These are phyloP conservation scores for Trialeurodes vaporariorum DNA, from an alignment of 1,140 invertebrate genomes.

Conservation along the genomic window DNA sequence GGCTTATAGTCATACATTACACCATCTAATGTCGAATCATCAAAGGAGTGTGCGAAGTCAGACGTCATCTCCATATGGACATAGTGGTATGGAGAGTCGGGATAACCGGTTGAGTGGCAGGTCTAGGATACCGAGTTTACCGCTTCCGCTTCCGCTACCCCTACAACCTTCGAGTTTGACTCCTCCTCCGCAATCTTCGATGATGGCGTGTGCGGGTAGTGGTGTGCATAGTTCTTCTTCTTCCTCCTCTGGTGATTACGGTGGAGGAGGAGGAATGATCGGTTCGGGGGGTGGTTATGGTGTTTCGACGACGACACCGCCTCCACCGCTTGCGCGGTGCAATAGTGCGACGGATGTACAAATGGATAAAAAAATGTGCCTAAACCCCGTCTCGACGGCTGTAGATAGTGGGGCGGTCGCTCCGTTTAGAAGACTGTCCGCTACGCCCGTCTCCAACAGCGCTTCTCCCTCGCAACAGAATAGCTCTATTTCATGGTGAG, in stretches of 20 bases:
- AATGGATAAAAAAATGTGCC: slow-evolving; percentile 3
- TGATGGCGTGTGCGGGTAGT: background rate
- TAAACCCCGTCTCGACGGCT: background rate
- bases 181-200: background rate
- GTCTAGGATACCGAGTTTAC: background rate
- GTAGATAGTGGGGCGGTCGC: background rate
- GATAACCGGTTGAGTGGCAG: background rate
- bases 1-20: background rate
- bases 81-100: background rate
- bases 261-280: too few relatives aligned
- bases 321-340: slow-evolving; percentile 12
- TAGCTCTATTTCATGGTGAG: background rate
- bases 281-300: too few relatives aligned
- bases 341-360: slow-evolving; percentile 12
- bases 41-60: background rate
- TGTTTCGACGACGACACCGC: too few relatives aligned
- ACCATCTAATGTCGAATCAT: background rate
- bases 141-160: background rate
- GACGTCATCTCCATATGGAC: background rate
- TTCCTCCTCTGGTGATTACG: too few relatives aligned
- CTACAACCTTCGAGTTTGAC: background rate
- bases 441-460: background rate
- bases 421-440: background rate
- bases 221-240: background rate
- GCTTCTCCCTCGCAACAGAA: background rate